Base-by-base conservation (phyloP, 2,888 invertebrate genomes). In the Neria commutata region DNA sequence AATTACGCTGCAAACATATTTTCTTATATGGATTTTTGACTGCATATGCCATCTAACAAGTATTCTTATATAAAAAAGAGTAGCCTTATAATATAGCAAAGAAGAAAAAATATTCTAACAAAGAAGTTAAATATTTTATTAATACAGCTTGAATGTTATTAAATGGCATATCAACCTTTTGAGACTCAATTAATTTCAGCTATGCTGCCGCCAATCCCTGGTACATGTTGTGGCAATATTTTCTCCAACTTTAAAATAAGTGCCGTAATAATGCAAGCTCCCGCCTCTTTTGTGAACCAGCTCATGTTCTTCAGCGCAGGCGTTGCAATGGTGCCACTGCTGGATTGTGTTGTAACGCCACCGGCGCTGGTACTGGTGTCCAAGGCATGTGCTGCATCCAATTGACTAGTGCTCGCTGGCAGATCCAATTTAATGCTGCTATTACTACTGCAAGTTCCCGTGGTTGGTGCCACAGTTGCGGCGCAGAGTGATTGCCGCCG, bases 251-350 rank as follows among this genome's bases (percentile, higher is more conserved):
- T 81, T 10, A 81, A 71, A 48, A 82, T 76, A 47, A 82, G 63
- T 17, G 81, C 82, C 23, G 78, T 81, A 46, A 82, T 75, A 21
- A 81, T 72, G 69, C 82, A 82, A 48, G 82, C 81, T 6, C 81
- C 82, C 1, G 81, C 80, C 63, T 82, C 82, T 65, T 82, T 82
- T 26, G 82, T 82, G 42, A 81, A 81, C 82, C 82, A 82, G 47
- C 79, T 78, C 53, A 78, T 72, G 65, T 80, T 77, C 57, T 77
- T 78, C n/a, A 80, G 64, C 26, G 75, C 65, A 47, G 75, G 57
- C 21, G 42, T 50, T 3, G 51, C 40, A 33, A 42, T 61, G 1
- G 58, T 14, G 5, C 56, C 55, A 29, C 62, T 58, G 26, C 17
- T 10, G 5, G 55, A n/a, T n/a, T n/a, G n/a, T 3, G 51, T 34